Evolutionary conservation across 2,113 vertebrate species (phyloP).

Genomic region (Tragelaphus scriptus): DNA sequence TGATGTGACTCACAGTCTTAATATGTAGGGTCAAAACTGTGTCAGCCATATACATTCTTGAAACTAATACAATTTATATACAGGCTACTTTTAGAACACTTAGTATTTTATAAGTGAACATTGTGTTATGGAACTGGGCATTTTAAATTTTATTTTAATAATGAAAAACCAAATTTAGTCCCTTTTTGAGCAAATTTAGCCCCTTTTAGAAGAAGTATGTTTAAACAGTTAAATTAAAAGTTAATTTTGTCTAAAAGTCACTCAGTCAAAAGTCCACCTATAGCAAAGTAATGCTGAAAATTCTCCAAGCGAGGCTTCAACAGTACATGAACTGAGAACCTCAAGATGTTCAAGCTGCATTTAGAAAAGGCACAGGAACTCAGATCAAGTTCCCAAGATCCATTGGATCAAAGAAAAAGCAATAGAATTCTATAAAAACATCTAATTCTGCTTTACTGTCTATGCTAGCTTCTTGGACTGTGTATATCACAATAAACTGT

Average conservation of each 20-base stretch:
- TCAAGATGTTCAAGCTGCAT: not conserved
- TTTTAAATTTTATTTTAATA: not conserved
- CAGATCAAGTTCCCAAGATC: not conserved
- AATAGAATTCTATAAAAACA: not conserved
- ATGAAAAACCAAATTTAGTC: not conserved
- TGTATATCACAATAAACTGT: not conserved
- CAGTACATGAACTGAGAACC: accelerated
- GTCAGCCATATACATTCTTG: not conserved
- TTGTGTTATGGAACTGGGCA: not conserved
- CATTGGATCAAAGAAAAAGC: not conserved
- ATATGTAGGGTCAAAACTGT: not conserved
- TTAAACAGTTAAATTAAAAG: constrained; percentile 24
- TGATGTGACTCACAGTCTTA: not conserved
- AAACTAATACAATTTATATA: not conserved
- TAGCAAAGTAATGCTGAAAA: not conserved
- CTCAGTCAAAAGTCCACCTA: not conserved
- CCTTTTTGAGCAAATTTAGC: not conserved
- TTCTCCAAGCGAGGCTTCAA: not conserved
- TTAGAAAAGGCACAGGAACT: not conserved
- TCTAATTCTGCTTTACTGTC: not conserved
- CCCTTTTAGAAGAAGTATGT: not conserved
- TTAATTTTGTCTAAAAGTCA: constrained; percentile 9
- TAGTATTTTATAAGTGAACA: not conserved
- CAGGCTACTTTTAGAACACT: not conserved
- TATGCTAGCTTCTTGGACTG: not conserved